A percentile compares a stretch with the other conserved stretches of the same genome.
These are phyloP conservation scores for Cantharis nigra DNA, from an alignment of 2,888 invertebrate genomes.

Conservation along the genomic window DNA sequence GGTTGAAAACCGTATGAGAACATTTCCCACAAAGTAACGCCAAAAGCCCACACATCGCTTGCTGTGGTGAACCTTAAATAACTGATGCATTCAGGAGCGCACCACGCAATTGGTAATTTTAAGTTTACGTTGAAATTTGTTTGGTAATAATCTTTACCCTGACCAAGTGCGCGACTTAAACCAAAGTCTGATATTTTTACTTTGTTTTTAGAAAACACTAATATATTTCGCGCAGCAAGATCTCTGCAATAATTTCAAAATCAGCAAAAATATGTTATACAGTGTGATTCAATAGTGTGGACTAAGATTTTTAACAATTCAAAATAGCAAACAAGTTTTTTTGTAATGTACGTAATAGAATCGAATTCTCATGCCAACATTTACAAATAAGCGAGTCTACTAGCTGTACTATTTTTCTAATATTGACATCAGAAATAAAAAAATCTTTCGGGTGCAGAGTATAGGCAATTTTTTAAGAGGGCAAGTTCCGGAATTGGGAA, in stretches of 20 bases:
- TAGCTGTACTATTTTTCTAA: too few species aligned
- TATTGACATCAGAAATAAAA: too few species aligned
- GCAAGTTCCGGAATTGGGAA: too few species aligned
- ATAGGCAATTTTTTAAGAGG: too few species aligned
- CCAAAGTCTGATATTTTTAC: slow-evolving; percentile 99
- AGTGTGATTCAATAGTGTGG: neutral
- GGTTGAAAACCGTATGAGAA: slow-evolving; percentile 98
- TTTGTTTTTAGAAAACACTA: slow-evolving; percentile 94
- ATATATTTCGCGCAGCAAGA: slow-evolving; percentile 95
- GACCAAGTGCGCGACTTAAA: slow-evolving; percentile 90
- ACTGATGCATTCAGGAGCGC: slow-evolving; percentile 97
- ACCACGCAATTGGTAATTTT: slow-evolving; percentile 98
- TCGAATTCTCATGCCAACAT: too few species aligned
- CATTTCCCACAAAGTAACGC: slow-evolving; percentile 98
- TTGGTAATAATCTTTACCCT: slow-evolving; percentile 98
- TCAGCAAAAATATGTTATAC: neutral
- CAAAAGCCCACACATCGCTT: slow-evolving; percentile 98
- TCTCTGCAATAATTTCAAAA: slow-evolving; percentile 67
- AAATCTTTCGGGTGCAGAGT: too few species aligned
- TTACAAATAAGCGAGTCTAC: too few species aligned
- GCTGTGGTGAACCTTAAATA: slow-evolving; percentile 94
- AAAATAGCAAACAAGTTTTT: too few species aligned
- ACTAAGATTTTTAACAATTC: neutral
- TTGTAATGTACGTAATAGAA: too few species aligned
- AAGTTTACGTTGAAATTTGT: slow-evolving; percentile 97